These are phyloP conservation scores for Chiroxiphia lanceolata DNA, from an alignment of 2,797 vertebrate species.

Conservation along the genomic window DNA sequence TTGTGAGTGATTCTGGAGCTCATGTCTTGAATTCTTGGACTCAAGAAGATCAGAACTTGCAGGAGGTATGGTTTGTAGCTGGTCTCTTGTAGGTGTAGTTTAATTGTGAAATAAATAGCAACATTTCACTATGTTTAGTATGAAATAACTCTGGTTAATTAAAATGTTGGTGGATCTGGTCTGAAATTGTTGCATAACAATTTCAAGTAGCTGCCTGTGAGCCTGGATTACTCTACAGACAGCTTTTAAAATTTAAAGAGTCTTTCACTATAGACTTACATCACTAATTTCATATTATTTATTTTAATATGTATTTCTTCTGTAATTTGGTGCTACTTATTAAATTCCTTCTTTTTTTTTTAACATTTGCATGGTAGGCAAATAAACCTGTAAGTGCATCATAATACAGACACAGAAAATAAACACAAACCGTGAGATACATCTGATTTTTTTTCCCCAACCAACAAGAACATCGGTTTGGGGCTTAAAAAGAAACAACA, in stretches of 20 bases:
- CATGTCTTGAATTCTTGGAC: slow-evolving; percentile 95
- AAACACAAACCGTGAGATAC: too few species aligned
- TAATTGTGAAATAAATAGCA: neutral
- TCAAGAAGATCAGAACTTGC: slow-evolving; percentile 92
- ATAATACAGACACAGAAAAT: too few species aligned
- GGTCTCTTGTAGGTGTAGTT: neutral
- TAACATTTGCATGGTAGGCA: neutral
- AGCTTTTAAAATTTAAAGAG: neutral
- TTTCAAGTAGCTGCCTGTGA: neutral
- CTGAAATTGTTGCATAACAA: neutral
- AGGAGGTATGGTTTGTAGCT: slow-evolving; percentile 83
- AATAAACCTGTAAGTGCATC: neutral
- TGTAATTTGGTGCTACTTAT: neutral
- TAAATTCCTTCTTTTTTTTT: neutral
- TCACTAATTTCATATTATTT: too few species aligned
- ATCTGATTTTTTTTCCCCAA: too few species aligned
- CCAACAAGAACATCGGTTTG: too few species aligned
- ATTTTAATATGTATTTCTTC: neutral
- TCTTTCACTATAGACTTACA: neutral
- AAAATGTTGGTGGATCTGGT: neutral
- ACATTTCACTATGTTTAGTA: neutral
- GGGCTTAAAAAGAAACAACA: too few species aligned
- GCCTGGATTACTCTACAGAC: neutral
- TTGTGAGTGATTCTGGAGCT: slow-evolving; percentile 96
- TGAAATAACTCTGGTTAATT: neutral